Conservation (phyloP, 2,113 vertebrate genomes). For the Cacatua alba region DNA sequence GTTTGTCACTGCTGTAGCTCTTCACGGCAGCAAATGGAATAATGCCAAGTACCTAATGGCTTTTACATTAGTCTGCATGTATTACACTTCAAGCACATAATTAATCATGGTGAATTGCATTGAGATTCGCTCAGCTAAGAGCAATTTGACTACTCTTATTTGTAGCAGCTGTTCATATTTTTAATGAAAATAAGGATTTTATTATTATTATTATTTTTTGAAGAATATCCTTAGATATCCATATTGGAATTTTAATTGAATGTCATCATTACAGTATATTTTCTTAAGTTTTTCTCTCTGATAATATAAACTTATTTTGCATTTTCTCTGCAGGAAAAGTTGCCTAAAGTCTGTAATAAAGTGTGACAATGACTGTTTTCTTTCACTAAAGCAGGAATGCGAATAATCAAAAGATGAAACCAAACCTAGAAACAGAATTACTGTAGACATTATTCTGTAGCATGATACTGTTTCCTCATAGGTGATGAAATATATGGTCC, state of each 20-base stretch:
- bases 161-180: constrained; percentile 27
- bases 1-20: constrained; percentile 25
- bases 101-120: constrained; percentile 18
- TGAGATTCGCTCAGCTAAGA: not conserved
- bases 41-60: constrained; percentile 33
- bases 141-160: not conserved
- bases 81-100: constrained; percentile 21
- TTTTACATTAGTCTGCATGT: constrained; percentile 34
- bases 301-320: not conserved
- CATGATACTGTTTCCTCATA: not conserved
- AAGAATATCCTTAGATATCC: not conserved
- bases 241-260: constrained; percentile 14
- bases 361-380: not conserved
- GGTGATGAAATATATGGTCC: not conserved
- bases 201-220: not conserved
- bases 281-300: not conserved
- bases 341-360: not conserved
- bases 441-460: not conserved
- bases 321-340: not conserved
- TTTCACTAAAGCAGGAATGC: not conserved
- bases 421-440: not conserved
- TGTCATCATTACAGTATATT: not conserved
- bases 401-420: not conserved
- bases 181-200: not conserved
- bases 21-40: constrained; percentile 30